Conservation (phyloP, 2,888 invertebrate genomes). For the Lepidonotus clava region DNA sequence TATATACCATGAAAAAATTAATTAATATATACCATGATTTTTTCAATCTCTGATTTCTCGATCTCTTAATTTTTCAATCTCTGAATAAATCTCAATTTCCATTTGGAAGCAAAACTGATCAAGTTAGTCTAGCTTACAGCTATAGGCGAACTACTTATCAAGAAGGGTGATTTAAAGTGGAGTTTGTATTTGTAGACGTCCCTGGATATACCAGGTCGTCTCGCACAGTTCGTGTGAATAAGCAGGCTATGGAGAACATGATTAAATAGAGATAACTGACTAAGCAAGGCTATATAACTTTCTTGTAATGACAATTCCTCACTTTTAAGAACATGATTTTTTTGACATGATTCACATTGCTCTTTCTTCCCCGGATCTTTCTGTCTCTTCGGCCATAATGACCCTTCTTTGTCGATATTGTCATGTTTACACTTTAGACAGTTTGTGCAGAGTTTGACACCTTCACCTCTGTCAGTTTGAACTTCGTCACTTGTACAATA, state of each 20-base stretch:
- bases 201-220: neutral
- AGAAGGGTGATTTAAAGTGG: conserved; percentile 22
- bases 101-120: too few species aligned
- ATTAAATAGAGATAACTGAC: neutral
- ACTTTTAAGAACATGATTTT: neutral
- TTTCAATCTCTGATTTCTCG: too few species aligned
- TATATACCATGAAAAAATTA: too few species aligned
- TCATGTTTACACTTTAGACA: conserved; percentile 2
- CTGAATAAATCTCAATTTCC: too few species aligned
- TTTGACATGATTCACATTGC: neutral
- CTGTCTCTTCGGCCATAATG: neutral
- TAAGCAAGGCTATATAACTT: neutral
- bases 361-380: neutral
- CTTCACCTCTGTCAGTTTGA: too few species aligned
- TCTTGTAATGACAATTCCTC: neutral
- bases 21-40: too few species aligned
- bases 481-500: too few species aligned
- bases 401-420: neutral
- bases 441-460: too few species aligned
- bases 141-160: neutral
- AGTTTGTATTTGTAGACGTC: conserved; percentile 35
- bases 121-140: too few species aligned
- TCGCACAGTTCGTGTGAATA: neutral
- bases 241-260: neutral
- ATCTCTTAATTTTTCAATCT: too few species aligned